Evolutionary conservation across 2,113 vertebrate genomes (phyloP), one percentile per base, ranked within the genome.

Genomic region (Pedionomus torquatus): DNA sequence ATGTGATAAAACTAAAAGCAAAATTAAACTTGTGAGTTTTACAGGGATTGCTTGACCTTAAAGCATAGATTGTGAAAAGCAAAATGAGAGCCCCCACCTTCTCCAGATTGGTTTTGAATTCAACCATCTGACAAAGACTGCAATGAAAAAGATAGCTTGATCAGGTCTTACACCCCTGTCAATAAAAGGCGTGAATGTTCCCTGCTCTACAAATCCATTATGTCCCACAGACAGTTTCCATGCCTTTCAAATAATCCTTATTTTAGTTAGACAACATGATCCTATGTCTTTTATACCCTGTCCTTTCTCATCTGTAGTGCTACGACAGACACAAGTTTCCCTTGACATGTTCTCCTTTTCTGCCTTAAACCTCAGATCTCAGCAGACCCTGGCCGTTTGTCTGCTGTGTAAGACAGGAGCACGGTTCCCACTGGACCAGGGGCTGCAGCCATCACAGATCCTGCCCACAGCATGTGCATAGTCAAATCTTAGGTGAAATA

Each of bases 11-110:
- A 49, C 72, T 64, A 65, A 64, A 48, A 82, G 28, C 28, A 81
- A 92, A 95, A 95, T 76, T 82, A 93, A 19, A 75, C 26, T 10
- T 30, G 39, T 2, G 24, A 81, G 35, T 24, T 75, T 78, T 79
- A 87, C 39, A 68, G 37, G 8, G 51, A 28, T 48, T 44, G 9
- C 65, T 14, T 93, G 88, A 89, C 85, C 90, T 83, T 81, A 18
- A 86, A 55, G 20, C 10, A 15, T 35, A 91, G 82, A 25, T 60
- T 41, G 17, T 63, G 51, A 91, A 64, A 52, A 91, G 20, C 21
- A 83, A 85, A 84, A 93, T 57, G 43, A 85, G 52, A 91, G 33
- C 14, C 79, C 21, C 24, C 43, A 80, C 84, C 44, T 94, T 90
- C 44, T 70, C 51, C 68, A 49, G 11, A 5, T 20, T 54, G 10